phyloP scores from a whole-genome alignment of 2,113 vertebrate species.

The Bubo scandiacus region DNA sequence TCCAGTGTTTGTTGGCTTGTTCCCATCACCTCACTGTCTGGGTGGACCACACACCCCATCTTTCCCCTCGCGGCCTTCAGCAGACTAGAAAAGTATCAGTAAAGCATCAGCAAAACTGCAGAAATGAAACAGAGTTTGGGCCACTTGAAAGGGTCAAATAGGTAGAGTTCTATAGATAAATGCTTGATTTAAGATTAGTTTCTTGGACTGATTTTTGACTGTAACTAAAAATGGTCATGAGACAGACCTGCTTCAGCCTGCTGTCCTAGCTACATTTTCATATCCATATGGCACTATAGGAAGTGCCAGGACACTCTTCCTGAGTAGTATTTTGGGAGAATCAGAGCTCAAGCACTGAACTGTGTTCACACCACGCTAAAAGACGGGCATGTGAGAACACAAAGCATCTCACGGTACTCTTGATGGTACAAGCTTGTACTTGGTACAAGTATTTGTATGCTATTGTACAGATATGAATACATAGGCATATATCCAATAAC shows the following conservation, averaged over 20 bases:
- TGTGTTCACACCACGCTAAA: not conserved
- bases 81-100: not conserved
- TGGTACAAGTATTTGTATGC: not conserved
- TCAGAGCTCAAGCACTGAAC: not conserved
- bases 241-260: not conserved
- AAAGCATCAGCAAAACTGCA: not conserved
- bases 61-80: not conserved
- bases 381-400: not conserved
- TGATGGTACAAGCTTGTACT: not conserved
- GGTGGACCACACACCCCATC: not conserved
- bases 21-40: not conserved
- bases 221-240: not conserved
- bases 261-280: not conserved
- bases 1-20: not conserved
- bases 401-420: not conserved
- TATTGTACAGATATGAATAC: not conserved
- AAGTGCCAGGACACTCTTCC: slow-evolving; percentile 3
- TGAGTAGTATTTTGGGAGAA: not conserved
- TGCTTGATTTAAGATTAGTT: not conserved
- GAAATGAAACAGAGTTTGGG: not conserved
- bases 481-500: not conserved
- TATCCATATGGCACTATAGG: not conserved
- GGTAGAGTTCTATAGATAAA: not conserved
- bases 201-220: not conserved
- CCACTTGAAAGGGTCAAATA: not conserved